These are phyloP conservation scores for Ectropis crepuscularia DNA, from an alignment of 2,888 invertebrate genomes.

Conservation along the genomic window DNA sequence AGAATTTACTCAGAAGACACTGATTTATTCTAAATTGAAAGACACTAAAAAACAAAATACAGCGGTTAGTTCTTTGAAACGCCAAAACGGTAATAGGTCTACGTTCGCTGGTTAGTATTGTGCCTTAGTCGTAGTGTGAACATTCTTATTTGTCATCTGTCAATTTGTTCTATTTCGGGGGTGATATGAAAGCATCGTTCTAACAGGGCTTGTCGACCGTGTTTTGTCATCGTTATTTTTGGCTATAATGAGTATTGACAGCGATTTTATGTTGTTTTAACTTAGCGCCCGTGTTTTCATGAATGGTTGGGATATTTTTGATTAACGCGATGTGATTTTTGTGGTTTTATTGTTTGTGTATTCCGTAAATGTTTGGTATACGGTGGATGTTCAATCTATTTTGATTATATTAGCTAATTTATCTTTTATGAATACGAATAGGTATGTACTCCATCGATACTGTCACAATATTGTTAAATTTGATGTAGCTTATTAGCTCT, in stretches of 20 bases:
- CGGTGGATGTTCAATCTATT: too few relatives aligned
- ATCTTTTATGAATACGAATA: too few relatives aligned
- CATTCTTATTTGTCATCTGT: slow-evolving; percentile 83
- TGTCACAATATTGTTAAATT: too few relatives aligned
- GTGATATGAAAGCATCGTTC: slow-evolving; percentile 74
- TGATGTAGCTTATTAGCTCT: too few relatives aligned
- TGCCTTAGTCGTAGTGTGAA: slow-evolving; percentile 76
- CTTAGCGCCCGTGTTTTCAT: slow-evolving; percentile 36
- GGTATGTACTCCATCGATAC: too few relatives aligned
- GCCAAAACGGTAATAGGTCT: slow-evolving; percentile 44
- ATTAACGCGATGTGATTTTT: slow-evolving; percentile 2
- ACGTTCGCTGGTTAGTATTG: slow-evolving; percentile 51
- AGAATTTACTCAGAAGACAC: too few relatives aligned
- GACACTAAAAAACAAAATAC: too few relatives aligned
- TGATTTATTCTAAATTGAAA: too few relatives aligned
- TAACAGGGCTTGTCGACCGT: slow-evolving; percentile 65
- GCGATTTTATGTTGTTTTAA: slow-evolving; percentile 48
- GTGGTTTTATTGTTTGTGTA: not conserved
- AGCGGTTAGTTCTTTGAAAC: too few relatives aligned
- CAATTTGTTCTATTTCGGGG: slow-evolving; percentile 81
- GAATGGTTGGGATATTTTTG: slow-evolving; percentile 16
- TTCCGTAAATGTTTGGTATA: not conserved
- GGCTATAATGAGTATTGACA: slow-evolving; percentile 80
- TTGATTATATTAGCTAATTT: too few relatives aligned
- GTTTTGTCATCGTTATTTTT: slow-evolving; percentile 81